These are phyloP conservation scores for Lepidothrix coronata DNA, from an alignment of 2,113 vertebrate species.

Conservation along the genomic window DNA sequence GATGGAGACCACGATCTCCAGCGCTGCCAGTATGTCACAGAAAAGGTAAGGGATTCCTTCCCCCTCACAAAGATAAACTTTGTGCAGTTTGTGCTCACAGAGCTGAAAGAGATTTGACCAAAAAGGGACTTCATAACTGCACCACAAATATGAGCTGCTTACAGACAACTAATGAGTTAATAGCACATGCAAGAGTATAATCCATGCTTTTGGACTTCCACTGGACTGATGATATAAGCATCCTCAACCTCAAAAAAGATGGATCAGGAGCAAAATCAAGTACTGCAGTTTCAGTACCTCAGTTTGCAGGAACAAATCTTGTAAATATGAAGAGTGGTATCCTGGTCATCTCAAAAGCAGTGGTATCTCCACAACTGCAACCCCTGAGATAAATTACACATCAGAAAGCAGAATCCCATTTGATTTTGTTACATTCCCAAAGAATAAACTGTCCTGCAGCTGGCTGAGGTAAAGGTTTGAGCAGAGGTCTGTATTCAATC, in stretches of 20 bases:
- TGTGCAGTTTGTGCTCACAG: neutral
- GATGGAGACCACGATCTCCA: slow-evolving; percentile 91
- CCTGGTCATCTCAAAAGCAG: neutral
- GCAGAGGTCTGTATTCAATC: neutral
- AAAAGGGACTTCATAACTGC: neutral
- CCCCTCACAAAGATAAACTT: neutral
- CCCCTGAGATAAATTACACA: neutral
- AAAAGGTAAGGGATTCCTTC: slow-evolving; percentile 79
- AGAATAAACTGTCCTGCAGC: neutral
- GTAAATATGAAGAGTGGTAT: neutral
- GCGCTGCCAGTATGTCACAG: slow-evolving; percentile 90
- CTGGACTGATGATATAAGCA: neutral
- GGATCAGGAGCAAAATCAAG: neutral
- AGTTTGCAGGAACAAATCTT: neutral
- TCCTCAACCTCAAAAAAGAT: neutral
- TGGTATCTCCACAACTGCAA: neutral
- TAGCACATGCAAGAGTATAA: neutral
- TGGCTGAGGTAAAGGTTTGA: neutral
- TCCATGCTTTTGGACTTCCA: neutral
- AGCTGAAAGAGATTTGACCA: neutral
- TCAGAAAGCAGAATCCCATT: neutral
- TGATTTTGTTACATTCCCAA: neutral
- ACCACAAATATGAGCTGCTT: neutral
- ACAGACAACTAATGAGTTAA: neutral
- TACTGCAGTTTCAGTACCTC: neutral